A percentile compares a stretch with the other conserved stretches of the same genome.
Evolutionary conservation across 2,797 vertebrate genomes (phyloP).

Genomic region (Megaceryle alcyon): DNA sequence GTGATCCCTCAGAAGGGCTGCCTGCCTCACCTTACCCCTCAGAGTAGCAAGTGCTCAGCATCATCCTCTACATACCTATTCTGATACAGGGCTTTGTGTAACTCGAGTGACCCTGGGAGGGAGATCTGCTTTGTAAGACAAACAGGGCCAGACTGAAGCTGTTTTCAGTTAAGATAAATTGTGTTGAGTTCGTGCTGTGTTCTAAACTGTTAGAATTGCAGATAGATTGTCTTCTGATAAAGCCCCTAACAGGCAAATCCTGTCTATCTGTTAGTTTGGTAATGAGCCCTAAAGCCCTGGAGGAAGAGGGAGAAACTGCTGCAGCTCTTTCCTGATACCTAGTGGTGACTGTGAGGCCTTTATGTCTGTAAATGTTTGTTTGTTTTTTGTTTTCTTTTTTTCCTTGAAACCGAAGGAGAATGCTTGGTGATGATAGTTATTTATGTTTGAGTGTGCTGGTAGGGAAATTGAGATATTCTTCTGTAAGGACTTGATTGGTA

Average conservation of each 20-base stretch:
- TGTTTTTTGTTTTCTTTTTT: not conserved
- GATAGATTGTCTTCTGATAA: not conserved
- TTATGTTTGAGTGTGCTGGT: not conserved
- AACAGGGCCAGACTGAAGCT: not conserved
- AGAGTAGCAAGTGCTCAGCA: not conserved
- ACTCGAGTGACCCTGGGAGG: not conserved
- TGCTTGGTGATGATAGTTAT: not conserved
- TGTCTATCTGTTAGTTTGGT: not conserved
- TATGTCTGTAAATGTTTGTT: not conserved
- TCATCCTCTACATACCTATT: not conserved
- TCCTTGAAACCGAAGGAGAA: not conserved
- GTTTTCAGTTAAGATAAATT: not conserved
- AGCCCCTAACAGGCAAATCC: not conserved
- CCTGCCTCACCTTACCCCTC: not conserved
- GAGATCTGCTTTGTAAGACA: not conserved
- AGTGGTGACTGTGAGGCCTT: not conserved
- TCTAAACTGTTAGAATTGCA: constrained; percentile 10
- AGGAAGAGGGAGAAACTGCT: not conserved
- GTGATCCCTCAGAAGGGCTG: fast-evolving
- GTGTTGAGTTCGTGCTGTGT: not conserved
- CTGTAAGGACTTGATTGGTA: not conserved
- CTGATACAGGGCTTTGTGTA: not conserved
- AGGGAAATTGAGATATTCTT: not conserved
- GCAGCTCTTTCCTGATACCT: not conserved
- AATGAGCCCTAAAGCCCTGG: not conserved